These are phyloP conservation scores for Heliangelus exortis DNA, from an alignment of 2,797 vertebrate species.

Conservation along the genomic window DNA sequence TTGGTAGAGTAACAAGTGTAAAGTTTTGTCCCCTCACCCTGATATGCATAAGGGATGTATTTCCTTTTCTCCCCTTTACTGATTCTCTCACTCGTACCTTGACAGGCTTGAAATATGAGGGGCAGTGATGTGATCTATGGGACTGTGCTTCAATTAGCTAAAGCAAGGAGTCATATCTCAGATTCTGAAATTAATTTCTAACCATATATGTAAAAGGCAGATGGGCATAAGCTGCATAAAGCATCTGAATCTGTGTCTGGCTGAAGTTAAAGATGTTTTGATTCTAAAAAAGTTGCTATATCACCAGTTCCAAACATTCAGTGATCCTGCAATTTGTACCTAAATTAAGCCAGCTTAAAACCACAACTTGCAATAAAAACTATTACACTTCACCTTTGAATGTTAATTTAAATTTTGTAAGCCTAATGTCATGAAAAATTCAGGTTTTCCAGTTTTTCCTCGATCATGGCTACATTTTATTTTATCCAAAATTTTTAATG, in stretches of 20 bases:
- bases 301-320: not conserved
- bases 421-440: not conserved
- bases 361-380: not conserved
- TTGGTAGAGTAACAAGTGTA: not conserved
- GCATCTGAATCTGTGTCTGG: not conserved
- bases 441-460: not conserved
- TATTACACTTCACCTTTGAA: not conserved
- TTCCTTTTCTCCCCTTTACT: not conserved
- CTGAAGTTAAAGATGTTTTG: not conserved
- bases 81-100: not conserved
- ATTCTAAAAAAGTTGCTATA: not conserved
- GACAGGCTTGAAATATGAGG: not conserved
- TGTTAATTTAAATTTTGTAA: not conserved
- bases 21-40: not conserved
- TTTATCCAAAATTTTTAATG: not conserved
- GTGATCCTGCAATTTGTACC: not conserved
- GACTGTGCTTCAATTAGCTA: not conserved
- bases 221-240: not conserved
- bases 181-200: not conserved
- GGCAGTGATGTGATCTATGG: not conserved
- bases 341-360: not conserved
- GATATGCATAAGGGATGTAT: not conserved
- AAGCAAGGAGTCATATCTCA: not conserved
- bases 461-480: not conserved
- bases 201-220: not conserved